These are phyloP conservation scores for Cydia strobilella DNA, from an alignment of 1,140 invertebrate genomes.

Conservation along the genomic window DNA sequence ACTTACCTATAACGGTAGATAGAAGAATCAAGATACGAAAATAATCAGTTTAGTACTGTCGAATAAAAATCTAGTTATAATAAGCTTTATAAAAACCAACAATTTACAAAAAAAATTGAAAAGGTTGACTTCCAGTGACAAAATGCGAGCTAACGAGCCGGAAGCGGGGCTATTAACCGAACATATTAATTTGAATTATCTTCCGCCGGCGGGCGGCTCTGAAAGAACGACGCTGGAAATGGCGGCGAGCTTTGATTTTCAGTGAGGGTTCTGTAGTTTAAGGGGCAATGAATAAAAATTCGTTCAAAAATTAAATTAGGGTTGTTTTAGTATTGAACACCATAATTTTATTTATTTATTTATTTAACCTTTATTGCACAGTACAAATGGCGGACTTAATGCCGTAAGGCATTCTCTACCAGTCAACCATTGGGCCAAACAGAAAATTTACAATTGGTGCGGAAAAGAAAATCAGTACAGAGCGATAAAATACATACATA, in stretches of 20 bases:
- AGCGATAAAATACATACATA: too few species aligned
- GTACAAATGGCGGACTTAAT: too few species aligned
- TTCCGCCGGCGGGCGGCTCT: slow-evolving; percentile 44
- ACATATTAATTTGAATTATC: slow-evolving; percentile 73
- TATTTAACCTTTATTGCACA: too few species aligned
- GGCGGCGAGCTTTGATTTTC: slow-evolving; percentile 51
- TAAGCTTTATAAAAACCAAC: background rate
- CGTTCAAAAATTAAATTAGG: background rate
- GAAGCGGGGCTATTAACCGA: slow-evolving; percentile 58
- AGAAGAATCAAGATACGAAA: too few species aligned
- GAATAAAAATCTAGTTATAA: too few species aligned
- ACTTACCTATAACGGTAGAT: too few species aligned
- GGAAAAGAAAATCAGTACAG: too few species aligned
- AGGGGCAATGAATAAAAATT: background rate
- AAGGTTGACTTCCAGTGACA: slow-evolving; percentile 25
- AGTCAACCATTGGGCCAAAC: too few species aligned
- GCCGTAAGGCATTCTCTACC: too few species aligned
- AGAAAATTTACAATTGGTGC: too few species aligned
- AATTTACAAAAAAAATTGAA: background rate
- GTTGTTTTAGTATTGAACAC: too few species aligned
- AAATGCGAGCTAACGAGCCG: slow-evolving; percentile 37
- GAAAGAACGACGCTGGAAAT: slow-evolving; percentile 46
- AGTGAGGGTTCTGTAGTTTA: slow-evolving; percentile 48
- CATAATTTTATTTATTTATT: too few species aligned
- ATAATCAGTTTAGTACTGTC: background rate